phyloP scores from a whole-genome alignment of 2,888 invertebrate species.

The Brachycybe producta region DNA sequence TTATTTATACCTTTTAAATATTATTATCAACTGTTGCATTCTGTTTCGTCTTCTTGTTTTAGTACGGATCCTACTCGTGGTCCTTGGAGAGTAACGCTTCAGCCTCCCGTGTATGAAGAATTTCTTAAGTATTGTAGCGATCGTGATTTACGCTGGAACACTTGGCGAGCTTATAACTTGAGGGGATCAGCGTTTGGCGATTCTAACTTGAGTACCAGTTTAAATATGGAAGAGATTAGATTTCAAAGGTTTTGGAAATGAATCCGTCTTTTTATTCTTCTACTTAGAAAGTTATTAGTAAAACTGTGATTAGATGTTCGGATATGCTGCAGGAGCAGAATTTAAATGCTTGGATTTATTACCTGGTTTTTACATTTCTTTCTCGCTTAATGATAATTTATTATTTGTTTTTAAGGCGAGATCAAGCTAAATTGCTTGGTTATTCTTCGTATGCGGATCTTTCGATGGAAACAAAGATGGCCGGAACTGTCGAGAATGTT shows the following conservation, averaged over 20 bases:
- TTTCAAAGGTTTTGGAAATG: slow-evolving; percentile 36
- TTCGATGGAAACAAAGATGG: slow-evolving; percentile 92
- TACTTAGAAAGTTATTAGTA: not conserved
- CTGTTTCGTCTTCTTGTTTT: slow-evolving; percentile 11
- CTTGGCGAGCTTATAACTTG: slow-evolving; percentile 66
- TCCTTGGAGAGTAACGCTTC: slow-evolving; percentile 71
- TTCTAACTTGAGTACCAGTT: slow-evolving; percentile 48
- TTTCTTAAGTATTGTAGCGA: slow-evolving; percentile 78
- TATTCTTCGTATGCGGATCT: slow-evolving; percentile 66
- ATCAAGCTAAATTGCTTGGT: slow-evolving; percentile 63
- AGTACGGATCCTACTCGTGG: slow-evolving; percentile 46
- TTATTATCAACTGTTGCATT: not conserved
- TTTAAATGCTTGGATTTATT: too few relatives aligned
- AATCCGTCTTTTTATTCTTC: not conserved
- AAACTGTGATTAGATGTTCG: not conserved
- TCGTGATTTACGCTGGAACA: slow-evolving; percentile 60
- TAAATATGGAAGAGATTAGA: slow-evolving; percentile 64
- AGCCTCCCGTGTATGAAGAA: slow-evolving; percentile 53
- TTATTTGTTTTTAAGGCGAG: slow-evolving; percentile 37
- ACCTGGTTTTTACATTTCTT: too few relatives aligned
- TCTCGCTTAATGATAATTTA: not conserved
- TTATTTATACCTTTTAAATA: not conserved
- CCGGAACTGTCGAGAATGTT: slow-evolving; percentile 61
- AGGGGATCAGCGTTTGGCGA: slow-evolving; percentile 52
- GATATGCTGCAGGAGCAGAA: too few relatives aligned